A percentile compares a stretch with the other conserved stretches of the same genome.
Conservation (phyloP, 2,888 invertebrate species). For the Eudasyphora cyanicolor region DNA sequence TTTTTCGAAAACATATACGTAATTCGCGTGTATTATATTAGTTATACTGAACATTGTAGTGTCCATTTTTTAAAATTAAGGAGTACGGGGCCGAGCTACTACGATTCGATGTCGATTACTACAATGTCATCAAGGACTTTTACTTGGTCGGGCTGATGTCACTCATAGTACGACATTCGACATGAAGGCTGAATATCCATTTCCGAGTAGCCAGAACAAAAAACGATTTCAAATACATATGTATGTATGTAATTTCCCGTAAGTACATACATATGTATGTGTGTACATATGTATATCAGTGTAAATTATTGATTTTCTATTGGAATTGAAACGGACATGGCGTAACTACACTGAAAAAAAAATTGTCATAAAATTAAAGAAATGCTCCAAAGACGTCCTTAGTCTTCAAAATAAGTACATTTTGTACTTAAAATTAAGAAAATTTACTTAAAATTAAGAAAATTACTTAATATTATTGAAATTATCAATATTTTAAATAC, state of each 20-base stretch:
- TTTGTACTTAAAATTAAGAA: too few relatives aligned
- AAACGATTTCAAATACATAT: not conserved
- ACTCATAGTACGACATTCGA: not conserved
- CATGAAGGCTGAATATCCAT: not conserved
- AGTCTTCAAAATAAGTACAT: too few relatives aligned
- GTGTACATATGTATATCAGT: not conserved
- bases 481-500: too few relatives aligned
- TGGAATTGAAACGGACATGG: not conserved
- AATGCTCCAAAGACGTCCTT: too few relatives aligned
- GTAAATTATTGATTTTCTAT: slow-evolving; percentile 39
- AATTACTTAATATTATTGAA: too few relatives aligned
- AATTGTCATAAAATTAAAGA: too few relatives aligned
- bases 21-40: slow-evolving; percentile 37
- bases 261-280: not conserved
- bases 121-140: slow-evolving; percentile 20
- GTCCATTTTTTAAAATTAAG: not conserved
- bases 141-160: slow-evolving; percentile 31
- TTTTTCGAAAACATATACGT: not conserved
- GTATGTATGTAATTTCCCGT: not conserved
- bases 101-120: slow-evolving; percentile 6
- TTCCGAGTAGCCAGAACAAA: not conserved
- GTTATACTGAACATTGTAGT: slow-evolving; percentile 10
- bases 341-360: too few relatives aligned
- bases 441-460: too few relatives aligned
- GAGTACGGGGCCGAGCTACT: too few relatives aligned